Evolutionary conservation across 2,888 invertebrate species (phyloP).

Genomic region (Mongoloraphidia duomilia): DNA sequence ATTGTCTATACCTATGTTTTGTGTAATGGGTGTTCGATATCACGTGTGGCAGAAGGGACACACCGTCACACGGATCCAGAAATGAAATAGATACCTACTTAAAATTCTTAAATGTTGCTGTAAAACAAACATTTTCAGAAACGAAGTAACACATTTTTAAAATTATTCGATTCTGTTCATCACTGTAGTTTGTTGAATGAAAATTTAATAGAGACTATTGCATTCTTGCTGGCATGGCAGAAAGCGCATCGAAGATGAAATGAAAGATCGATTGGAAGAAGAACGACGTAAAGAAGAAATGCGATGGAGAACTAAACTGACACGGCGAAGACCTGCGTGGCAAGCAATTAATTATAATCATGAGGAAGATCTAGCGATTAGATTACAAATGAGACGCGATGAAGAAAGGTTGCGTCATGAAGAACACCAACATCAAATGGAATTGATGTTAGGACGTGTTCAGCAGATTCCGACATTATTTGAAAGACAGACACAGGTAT

Average conservation of each 20-base stretch:
- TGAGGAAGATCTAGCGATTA: conserved; percentile 51
- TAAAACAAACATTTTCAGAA: no score
- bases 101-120: no score
- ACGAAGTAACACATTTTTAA: no score
- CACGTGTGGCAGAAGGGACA: no score
- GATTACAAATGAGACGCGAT: conserved; percentile 48
- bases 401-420: conserved; percentile 53
- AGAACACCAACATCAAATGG: conserved; percentile 55
- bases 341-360: conserved; percentile 47
- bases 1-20: neutral
- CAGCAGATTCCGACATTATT: conserved; percentile 55
- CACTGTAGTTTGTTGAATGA: no score
- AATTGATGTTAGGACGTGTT: conserved; percentile 54
- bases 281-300: conserved; percentile 41
- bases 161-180: no score
- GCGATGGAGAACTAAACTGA: conserved; percentile 41
- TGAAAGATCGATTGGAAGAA: conserved; percentile 41
- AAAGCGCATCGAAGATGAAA: conserved; percentile 47
- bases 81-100: no score
- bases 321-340: conserved; percentile 55
- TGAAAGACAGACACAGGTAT: conserved; percentile 50
- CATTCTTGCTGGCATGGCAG: conserved; percentile 19
- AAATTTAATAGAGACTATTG: no score
- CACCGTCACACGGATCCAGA: no score
- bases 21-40: neutral